Evolutionary conservation across 92 coral and sea anemone species (phyloP).

Genomic region (Chrysogorgia sp.): DNA sequence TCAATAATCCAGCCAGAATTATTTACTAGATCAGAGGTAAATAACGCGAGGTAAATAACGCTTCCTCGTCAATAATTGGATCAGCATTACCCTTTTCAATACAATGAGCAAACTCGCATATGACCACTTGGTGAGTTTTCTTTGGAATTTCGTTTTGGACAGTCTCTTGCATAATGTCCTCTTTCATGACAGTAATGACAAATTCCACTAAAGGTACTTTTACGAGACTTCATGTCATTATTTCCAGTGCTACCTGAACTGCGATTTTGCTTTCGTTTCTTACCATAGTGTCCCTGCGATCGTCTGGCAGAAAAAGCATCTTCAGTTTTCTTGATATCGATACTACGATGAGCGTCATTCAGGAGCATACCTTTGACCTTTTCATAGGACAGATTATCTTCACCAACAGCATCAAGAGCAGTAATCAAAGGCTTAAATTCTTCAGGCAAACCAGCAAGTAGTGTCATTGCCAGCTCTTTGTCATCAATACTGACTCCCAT

Average conservation of each 20-base stretch:
- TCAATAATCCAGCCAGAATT: slow-evolving; percentile 2
- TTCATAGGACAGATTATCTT: slow-evolving; percentile 39
- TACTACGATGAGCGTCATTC: slow-evolving; percentile 22
- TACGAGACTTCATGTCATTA: neutral
- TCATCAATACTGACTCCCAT: slow-evolving; percentile 39
- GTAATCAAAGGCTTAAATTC: slow-evolving; percentile 46
- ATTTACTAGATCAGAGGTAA: neutral
- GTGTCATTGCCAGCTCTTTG: slow-evolving; percentile 41
- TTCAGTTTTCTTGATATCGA: slow-evolving; percentile 2
- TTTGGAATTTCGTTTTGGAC: neutral
- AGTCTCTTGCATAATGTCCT: slow-evolving; percentile 8
- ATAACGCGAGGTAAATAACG: neutral
- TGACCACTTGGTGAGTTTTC: neutral
- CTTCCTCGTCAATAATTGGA: too few species aligned
- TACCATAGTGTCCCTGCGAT: neutral
- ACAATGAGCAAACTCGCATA: too few species aligned
- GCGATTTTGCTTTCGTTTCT: neutral
- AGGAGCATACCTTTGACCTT: slow-evolving; percentile 24
- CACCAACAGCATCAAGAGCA: slow-evolving; percentile 47
- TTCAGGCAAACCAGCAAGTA: slow-evolving; percentile 36
- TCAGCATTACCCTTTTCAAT: too few species aligned
- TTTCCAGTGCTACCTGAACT: too few species aligned
- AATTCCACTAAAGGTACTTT: neutral
- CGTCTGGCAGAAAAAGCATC: slow-evolving; percentile 23
- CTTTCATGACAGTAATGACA: slow-evolving; percentile 14